These are phyloP conservation scores for Oncorhynchus masou DNA, from an alignment of 2,113 vertebrate genomes.

Conservation along the genomic window DNA sequence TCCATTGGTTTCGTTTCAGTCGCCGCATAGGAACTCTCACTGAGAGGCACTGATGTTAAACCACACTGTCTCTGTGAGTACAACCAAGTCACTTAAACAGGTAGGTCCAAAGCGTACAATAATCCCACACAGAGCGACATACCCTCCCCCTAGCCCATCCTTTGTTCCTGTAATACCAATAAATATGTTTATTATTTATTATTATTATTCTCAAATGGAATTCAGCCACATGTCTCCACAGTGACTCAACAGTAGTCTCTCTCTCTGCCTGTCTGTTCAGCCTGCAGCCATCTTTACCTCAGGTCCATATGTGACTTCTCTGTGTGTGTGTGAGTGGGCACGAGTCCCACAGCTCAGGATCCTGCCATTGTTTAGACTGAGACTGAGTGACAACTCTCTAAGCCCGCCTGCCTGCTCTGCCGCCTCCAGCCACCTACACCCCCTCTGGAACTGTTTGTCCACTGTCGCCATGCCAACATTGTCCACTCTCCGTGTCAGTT, in stretches of 20 bases:
- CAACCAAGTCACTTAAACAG: too few species aligned
- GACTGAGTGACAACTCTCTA: neutral
- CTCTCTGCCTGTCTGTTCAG: neutral
- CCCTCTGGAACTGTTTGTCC: conserved; percentile 21
- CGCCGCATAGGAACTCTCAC: too few species aligned
- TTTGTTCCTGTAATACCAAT: too few species aligned
- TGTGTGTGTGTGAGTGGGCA: neutral
- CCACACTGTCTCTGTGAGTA: too few species aligned
- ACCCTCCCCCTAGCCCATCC: too few species aligned
- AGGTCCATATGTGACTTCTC: neutral
- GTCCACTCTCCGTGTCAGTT: conserved; percentile 25
- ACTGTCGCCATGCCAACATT: conserved; percentile 27
- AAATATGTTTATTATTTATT: conserved; percentile 38
- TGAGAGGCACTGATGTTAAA: too few species aligned
- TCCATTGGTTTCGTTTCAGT: neutral
- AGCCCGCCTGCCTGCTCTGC: neutral
- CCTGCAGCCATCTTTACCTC: neutral
- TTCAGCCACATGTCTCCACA: conserved; percentile 55
- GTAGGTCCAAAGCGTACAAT: too few species aligned
- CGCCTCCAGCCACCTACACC: neutral
- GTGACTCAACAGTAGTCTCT: too few species aligned
- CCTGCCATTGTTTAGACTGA: neutral
- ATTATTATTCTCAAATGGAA: too few species aligned
- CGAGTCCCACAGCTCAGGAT: neutral
- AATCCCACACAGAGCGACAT: too few species aligned